Base-by-base conservation (phyloP, 2,888 invertebrate genomes). In the Leucoma salicis region DNA sequence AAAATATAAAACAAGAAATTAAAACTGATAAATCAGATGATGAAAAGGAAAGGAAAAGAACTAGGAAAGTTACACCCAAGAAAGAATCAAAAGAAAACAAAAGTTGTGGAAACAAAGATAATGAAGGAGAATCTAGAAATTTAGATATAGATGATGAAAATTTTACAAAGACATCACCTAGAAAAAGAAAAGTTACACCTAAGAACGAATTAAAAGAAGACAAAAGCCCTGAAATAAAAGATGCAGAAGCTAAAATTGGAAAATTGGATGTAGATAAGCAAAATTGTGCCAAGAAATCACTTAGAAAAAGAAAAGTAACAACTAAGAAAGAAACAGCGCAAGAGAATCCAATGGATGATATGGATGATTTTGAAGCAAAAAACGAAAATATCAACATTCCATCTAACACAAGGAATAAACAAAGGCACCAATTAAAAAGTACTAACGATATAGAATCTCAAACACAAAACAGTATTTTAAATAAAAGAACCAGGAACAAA, bases 51-150 rank as follows among this genome's bases (percentile, higher is more conserved):
- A 64, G 58, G 27, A 46, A 46, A 45, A 66, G 50, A 31, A 66
- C 49, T 51, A 61, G 44, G 29, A 65, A 71, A 52, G 44, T 59
- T 21, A 63, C 59, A 29, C 60, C 66, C 18, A 57, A 64, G 49
- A 66, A 63, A 45, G 63, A 57, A 57, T 52, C 46, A 13, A 45
- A 51, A 24, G 45, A 56, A 42, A 35, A 48, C 39, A 43, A 49
- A 2, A 18, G 40, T 40, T 12, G 18, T 35, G 42, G 49, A 37
- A 34, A 35, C 2, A 31, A 41, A 31, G 34, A 53, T 42, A 41
- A 46, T 11, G 34, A 59, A 41, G 21, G 21, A 16, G 47, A 43
- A 16, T 42, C 15, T 42, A 35, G 37, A n/a, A 49, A 43, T 5
- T 29, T 54, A 10, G 15, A 18, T 25, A 29, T 27, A 11, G 36